phyloP scores from a whole-genome alignment of 2,797 vertebrate genomes.

The Apodemus agrarius region DNA sequence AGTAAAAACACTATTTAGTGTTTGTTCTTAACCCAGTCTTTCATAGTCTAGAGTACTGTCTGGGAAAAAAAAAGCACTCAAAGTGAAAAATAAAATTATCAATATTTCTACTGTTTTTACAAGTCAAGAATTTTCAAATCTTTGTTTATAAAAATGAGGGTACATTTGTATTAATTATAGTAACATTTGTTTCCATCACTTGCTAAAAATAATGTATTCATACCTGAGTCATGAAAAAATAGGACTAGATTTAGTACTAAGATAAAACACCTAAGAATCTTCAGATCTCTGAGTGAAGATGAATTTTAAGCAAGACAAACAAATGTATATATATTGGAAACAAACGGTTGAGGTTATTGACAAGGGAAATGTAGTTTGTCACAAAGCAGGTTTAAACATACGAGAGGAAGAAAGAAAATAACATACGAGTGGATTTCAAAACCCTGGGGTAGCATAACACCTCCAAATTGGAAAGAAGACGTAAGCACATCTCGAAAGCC shows the following conservation, averaged over 20 bases:
- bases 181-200: conserved; percentile 5
- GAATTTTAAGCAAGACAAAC: not conserved
- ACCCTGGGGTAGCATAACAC: conserved; percentile 2
- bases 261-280: not conserved
- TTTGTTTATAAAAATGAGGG: conserved; percentile 10
- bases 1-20: not conserved
- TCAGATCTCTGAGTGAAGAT: conserved; percentile 12
- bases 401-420: conserved; percentile 58
- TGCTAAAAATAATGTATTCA: conserved; percentile 5
- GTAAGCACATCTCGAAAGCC: conserved; percentile 15
- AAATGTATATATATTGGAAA: conserved; percentile 1
- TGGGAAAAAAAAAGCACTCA: not conserved
- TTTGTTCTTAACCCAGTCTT: not conserved
- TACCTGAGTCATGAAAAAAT: conserved; percentile 24
- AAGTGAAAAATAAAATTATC: conserved; percentile 30
- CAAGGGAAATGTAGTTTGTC: not conserved
- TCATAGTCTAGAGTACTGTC: not conserved
- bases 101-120: conserved; percentile 9
- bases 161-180: not conserved
- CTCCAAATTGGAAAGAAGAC: conserved; percentile 33
- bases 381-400: conserved; percentile 23
- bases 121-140: conserved; percentile 2
- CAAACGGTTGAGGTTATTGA: not conserved
- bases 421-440: conserved; percentile 32
- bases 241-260: not conserved